phyloP scores from a whole-genome alignment of 1,140 invertebrate genomes.

The Choristoneura fumiferana region DNA sequence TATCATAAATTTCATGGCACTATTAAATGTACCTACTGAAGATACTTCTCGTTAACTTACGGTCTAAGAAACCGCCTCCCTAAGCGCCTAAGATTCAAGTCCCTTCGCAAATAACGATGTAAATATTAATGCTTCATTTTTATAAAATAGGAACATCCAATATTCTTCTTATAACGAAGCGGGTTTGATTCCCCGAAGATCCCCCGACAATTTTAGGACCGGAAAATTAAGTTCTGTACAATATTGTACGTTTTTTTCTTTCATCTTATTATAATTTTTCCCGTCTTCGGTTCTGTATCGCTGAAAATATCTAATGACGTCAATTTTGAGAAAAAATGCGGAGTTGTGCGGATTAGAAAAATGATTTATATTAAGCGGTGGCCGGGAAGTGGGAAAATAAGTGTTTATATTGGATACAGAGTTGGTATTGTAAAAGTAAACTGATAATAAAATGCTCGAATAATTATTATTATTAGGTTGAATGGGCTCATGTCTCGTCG shows the following conservation, averaged over 20 bases:
- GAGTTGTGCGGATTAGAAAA: not conserved
- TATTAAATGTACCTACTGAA: no score
- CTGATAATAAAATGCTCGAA: no score
- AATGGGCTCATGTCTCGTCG: no score
- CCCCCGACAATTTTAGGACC: not conserved
- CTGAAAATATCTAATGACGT: conserved; percentile 12
- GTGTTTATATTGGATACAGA: no score
- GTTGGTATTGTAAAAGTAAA: no score
- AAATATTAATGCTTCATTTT: conserved; percentile 4
- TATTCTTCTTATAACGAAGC: conserved; percentile 11
- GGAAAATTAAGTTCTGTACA: conserved; percentile 17
- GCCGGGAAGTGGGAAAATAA: not conserved
- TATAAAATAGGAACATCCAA: not conserved
- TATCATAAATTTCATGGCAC: no score
- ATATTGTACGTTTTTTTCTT: conserved; percentile 13
- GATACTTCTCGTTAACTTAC: no score
- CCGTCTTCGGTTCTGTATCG: conserved; percentile 1
- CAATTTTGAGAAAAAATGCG: not conserved
- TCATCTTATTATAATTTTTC: conserved; percentile 16
- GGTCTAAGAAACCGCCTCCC: no score
- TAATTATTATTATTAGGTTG: no score
- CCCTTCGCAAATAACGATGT: not conserved
- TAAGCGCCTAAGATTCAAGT: not conserved
- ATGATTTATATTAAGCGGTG: not conserved
- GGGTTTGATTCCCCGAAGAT: conserved; percentile 8